Percentiles rank a stretch among this genome's conserved stretches.
Conservation (phyloP, 2,797 vertebrate species). For the Gobio occitaniae region DNA sequence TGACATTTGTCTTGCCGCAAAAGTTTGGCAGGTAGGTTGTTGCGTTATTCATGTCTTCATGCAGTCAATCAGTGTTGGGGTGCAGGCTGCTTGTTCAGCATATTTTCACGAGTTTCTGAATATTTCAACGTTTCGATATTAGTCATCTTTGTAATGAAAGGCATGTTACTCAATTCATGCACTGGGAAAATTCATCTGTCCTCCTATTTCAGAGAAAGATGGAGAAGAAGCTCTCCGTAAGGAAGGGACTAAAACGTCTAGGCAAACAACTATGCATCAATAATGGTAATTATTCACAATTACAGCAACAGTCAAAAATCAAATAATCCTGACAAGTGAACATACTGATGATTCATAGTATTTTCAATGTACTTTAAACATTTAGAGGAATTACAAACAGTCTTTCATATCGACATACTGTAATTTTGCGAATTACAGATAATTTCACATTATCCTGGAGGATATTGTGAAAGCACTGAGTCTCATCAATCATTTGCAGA, state of each 20-base stretch:
- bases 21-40: constrained; percentile 48
- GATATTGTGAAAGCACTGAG: constrained; percentile 17
- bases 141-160: constrained; percentile 56
- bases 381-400: constrained; percentile 2
- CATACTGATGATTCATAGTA: background rate
- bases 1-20: constrained; percentile 68
- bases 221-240: background rate
- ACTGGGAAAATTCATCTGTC: background rate
- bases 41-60: constrained; percentile 73
- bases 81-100: constrained; percentile 59
- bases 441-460: constrained; percentile 16
- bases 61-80: constrained; percentile 69
- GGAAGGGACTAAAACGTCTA: background rate
- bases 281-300: background rate
- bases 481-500: constrained; percentile 22
- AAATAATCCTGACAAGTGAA: background rate
- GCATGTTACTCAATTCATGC: constrained; percentile 7
- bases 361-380: background rate
- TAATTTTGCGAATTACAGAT: background rate
- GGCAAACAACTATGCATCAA: background rate
- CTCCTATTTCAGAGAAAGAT: background rate
- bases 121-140: constrained; percentile 59
- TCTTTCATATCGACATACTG: background rate
- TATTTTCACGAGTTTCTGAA: constrained; percentile 62
- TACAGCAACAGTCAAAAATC: constrained; percentile 7